phyloP scores from a whole-genome alignment of 2,113 vertebrate genomes.

The Vulpes vulpes region DNA sequence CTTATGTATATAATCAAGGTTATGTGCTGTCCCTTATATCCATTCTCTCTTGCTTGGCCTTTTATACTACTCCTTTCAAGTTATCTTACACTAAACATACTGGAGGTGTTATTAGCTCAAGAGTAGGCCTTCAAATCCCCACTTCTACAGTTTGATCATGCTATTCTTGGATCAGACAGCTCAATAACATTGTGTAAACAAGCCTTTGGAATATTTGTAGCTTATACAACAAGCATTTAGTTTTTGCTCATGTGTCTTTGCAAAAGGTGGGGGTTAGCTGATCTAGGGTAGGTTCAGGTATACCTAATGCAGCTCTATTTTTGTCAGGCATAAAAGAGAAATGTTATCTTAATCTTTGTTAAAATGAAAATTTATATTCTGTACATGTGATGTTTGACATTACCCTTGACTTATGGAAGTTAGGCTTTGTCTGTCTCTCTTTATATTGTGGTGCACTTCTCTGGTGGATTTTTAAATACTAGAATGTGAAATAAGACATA shows the following conservation, averaged over 20 bases:
- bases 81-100: not conserved
- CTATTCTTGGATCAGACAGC: not conserved
- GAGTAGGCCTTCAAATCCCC: not conserved
- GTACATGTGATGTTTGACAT: constrained; percentile 81
- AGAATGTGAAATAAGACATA: constrained; percentile 87
- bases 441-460: constrained; percentile 88
- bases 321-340: not conserved
- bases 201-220: not conserved
- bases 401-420: constrained; percentile 82
- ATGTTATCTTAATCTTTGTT: not conserved
- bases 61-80: not conserved
- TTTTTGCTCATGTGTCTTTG: not conserved
- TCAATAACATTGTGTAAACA: not conserved
- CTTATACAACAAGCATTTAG: not conserved
- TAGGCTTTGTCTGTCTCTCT: constrained; percentile 84
- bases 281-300: not conserved
- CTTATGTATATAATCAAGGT: not conserved
- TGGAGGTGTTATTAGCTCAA: not conserved
- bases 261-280: not conserved
- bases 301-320: not conserved
- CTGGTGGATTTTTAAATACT: constrained; percentile 59
- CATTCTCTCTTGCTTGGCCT: not conserved
- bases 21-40: not conserved
- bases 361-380: constrained; percentile 64
- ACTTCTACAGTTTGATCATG: not conserved